phyloP scores from a whole-genome alignment of 2,113 vertebrate genomes.

The Vicugna pacos region DNA sequence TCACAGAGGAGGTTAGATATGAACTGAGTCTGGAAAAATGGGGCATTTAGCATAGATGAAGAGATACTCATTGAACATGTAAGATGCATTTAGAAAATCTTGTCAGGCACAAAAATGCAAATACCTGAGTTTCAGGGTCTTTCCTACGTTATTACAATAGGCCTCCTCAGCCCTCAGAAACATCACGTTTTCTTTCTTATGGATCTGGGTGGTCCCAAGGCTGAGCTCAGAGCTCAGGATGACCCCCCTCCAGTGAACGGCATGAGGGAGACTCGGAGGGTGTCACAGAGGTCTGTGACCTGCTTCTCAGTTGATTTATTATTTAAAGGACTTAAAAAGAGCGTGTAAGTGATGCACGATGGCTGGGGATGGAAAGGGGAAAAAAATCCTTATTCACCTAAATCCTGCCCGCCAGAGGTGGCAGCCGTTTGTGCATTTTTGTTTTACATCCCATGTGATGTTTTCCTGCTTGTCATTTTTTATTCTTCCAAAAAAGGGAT shows the following conservation, averaged over 20 bases:
- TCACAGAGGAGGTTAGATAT: background rate
- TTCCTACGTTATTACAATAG: background rate
- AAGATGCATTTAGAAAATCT: background rate
- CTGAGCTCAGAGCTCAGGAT: background rate
- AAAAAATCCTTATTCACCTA: background rate
- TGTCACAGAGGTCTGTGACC: background rate
- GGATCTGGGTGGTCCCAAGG: background rate
- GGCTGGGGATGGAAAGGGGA: background rate
- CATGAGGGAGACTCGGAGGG: background rate
- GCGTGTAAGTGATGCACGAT: background rate
- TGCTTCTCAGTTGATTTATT: background rate
- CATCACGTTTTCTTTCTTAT: background rate
- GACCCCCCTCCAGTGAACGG: accelerated
- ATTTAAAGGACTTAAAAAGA: background rate
- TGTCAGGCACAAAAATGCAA: background rate
- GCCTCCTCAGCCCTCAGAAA: background rate
- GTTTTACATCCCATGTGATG: background rate
- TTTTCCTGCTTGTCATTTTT: background rate
- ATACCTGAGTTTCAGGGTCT: background rate
- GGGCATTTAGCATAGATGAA: background rate
- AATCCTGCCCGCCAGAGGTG: background rate
- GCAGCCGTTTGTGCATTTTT: background rate
- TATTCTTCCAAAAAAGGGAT: background rate
- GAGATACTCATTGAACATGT: background rate
- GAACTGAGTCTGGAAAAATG: background rate